A percentile compares a stretch with the other conserved stretches of the same genome.
phyloP scores from a whole-genome alignment of 2,113 vertebrate species.

The Anguilla rostrata region DNA sequence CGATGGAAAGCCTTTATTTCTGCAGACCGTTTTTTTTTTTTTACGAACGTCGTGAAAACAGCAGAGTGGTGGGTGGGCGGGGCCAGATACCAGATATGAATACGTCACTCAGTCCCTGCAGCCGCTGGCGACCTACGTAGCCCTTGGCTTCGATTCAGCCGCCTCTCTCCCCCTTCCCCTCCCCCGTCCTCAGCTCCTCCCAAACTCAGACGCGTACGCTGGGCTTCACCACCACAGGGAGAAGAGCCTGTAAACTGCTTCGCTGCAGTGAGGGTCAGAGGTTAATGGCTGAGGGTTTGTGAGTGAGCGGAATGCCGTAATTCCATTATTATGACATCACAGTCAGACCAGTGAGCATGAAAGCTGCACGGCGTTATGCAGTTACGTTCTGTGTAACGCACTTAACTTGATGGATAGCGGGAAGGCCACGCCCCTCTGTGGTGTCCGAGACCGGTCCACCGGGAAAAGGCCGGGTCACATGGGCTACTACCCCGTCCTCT shows the following conservation, averaged over 20 bases:
- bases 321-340: background rate
- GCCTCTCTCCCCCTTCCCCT: background rate
- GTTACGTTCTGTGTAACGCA: too few species aligned
- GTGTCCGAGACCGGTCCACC: background rate
- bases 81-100: background rate
- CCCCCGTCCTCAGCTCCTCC: background rate
- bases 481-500: background rate
- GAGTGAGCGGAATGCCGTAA: background rate
- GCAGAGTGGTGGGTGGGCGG: background rate
- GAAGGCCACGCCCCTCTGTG: background rate
- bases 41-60: background rate
- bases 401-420: too few species aligned
- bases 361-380: too few species aligned
- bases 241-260: constrained; percentile 6
- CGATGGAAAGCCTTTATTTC: background rate
- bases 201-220: background rate
- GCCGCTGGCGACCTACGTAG: background rate
- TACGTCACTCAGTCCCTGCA: background rate
- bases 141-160: background rate
- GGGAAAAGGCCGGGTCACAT: background rate
- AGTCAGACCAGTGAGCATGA: too few species aligned
- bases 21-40: background rate
- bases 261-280: background rate
- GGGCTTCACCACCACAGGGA: constrained; percentile 13
- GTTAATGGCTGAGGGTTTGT: background rate